Evolutionary conservation across 1,140 invertebrate genomes (phyloP).

Genomic region (Drosophila aff.): DNA sequence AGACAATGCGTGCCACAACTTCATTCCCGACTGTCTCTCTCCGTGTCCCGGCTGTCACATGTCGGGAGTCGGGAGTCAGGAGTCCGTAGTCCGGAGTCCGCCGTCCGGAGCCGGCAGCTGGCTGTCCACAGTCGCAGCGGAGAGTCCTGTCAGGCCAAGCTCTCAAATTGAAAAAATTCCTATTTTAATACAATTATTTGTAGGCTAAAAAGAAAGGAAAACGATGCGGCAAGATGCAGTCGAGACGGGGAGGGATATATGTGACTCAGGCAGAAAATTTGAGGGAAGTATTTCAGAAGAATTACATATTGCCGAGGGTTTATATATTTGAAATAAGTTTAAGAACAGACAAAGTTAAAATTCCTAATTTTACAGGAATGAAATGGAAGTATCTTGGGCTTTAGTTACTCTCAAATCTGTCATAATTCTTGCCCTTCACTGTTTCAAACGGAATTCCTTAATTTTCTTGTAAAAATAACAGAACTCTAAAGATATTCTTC

Average conservation of each 20-base stretch:
- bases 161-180: conserved; percentile 73
- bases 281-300: not conserved
- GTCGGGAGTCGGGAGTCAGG: conserved; percentile 25
- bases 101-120: conserved; percentile 1
- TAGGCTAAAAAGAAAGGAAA: conserved; percentile 47
- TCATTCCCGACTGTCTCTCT: conserved; percentile 41
- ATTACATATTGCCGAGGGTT: not conserved
- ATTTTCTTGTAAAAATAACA: not conserved
- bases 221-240: conserved; percentile 9
- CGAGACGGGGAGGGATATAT: not conserved
- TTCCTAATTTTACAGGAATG: too few relatives aligned
- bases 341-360: not conserved
- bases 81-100: conserved; percentile 1
- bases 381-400: not conserved
- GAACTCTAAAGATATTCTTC: not conserved
- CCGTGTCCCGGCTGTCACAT: conserved; percentile 41
- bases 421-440: too few relatives aligned
- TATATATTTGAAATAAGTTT: not conserved
- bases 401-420: not conserved
- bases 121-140: conserved; percentile 19
- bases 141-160: conserved; percentile 54
- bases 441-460: too few relatives aligned
- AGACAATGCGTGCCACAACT: conserved; percentile 67
- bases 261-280: not conserved
- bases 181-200: conserved; percentile 67